Conservation (phyloP, 2,113 vertebrate genomes). For the Chionis minor region DNA sequence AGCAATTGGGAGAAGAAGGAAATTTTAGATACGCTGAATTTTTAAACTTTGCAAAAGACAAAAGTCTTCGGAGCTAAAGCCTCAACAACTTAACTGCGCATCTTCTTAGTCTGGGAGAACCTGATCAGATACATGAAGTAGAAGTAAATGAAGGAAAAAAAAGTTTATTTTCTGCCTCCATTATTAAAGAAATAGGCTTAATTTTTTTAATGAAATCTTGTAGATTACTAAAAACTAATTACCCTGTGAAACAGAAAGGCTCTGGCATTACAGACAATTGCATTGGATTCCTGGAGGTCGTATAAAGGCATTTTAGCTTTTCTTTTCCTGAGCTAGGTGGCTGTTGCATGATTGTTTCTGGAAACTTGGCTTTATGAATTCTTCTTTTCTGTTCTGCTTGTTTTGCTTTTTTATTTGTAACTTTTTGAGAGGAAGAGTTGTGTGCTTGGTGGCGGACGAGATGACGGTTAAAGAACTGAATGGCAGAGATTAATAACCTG, state of each 20-base stretch:
- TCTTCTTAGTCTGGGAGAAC: background rate
- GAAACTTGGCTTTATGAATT: background rate
- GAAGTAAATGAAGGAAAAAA: background rate
- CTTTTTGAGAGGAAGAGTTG: background rate
- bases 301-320: background rate
- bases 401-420: background rate
- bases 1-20: background rate
- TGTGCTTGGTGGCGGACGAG: background rate
- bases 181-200: background rate
- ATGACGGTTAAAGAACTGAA: background rate
- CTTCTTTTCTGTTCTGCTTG: background rate
- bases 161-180: background rate
- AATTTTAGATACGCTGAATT: background rate
- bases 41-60: background rate
- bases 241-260: background rate
- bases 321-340: background rate
- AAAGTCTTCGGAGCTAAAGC: background rate
- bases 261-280: background rate
- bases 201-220: background rate
- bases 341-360: background rate
- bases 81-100: background rate
- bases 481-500: background rate
- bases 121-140: background rate
- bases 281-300: accelerated
- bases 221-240: background rate